Base-by-base conservation (phyloP, 1,140 invertebrate species). In the Ctenoplectra terminalis region DNA sequence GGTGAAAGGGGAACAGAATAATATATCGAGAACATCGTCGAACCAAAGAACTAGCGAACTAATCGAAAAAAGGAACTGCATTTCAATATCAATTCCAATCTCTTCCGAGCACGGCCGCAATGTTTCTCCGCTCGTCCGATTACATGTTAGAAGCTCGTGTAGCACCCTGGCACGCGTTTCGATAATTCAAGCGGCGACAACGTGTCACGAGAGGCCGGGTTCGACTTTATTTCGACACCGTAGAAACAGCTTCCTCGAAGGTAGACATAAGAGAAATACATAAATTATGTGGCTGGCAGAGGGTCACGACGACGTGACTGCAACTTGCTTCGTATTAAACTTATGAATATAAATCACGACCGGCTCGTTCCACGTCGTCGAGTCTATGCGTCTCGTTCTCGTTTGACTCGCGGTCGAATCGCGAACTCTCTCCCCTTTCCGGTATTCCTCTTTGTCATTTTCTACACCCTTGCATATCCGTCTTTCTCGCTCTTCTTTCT, bases 291-390 rank as follows among this genome's bases (percentile, higher is more conserved):
- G 82, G 76, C 29, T 50, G 73, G 76, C 72, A 67, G 72, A 50
- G 82, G 88, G 84, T 85, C 84, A 79, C 56, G 61, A 50, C 81
- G 85, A 91, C 90, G 90, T 91, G 91, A 91, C 90, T 92, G 81
- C 82, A 84, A 85, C 80, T 87, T 90, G 86, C 83, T 90, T 88
- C 88, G 90, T 86, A 91, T 91, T 91, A 91, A 91, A 91, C 75
- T 91, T 92, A 91, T 92, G 91, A 92, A 92, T 92, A 91, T 92
- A 92, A 92, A 92, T 92, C 90, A 91, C 87, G 83, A 61, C 31
- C 29, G 63, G 79, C 85, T 84, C 84, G 79, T 86, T 88, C 70
- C 72, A 79, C 75, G 83, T 83, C 67, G 20, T 17, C 34, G 31
- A 20, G 46, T 37, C 31, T 20, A 23, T 71, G 67, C 37, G 31